These are phyloP conservation scores for Zaprionus bogoriensis DNA, from an alignment of 2,888 invertebrate genomes.

Conservation along the genomic window DNA sequence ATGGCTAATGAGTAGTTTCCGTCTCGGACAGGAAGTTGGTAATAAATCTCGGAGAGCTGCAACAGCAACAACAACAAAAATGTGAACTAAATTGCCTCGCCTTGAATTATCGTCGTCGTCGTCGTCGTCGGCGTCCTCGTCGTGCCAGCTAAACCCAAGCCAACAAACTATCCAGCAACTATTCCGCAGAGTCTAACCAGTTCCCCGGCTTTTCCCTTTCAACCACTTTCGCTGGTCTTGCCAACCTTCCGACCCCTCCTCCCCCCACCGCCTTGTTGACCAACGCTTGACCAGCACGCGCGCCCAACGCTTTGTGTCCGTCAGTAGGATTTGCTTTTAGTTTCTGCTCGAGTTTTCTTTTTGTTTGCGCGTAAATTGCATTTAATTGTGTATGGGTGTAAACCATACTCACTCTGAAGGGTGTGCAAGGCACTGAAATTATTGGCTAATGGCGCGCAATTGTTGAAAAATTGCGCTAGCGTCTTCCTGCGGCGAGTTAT, in stretches of 20 bases:
- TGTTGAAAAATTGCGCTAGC: constrained; percentile 41
- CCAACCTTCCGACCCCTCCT: not conserved
- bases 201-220: not conserved
- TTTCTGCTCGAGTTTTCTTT: constrained; percentile 22
- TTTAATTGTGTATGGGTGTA: constrained; percentile 56
- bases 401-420: not conserved
- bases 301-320: constrained; percentile 30
- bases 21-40: constrained; percentile 75
- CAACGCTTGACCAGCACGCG: constrained; percentile 12
- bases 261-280: not conserved
- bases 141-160: constrained; percentile 3
- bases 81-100: constrained; percentile 60
- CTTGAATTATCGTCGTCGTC: constrained; percentile 67
- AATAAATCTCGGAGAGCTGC: constrained; percentile 62
- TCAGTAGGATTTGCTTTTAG: constrained; percentile 40
- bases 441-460: constrained; percentile 52
- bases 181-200: constrained; percentile 12
- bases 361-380: constrained; percentile 53
- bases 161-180: constrained; percentile 21
- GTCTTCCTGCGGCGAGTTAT: constrained; percentile 29
- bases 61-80: constrained; percentile 12
- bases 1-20: constrained; percentile 79
- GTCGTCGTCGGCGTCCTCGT: no score
- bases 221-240: not conserved
- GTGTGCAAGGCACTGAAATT: constrained; percentile 31